These are phyloP conservation scores for Tachycineta bicolor DNA, from an alignment of 2,113 vertebrate species.

Conservation along the genomic window DNA sequence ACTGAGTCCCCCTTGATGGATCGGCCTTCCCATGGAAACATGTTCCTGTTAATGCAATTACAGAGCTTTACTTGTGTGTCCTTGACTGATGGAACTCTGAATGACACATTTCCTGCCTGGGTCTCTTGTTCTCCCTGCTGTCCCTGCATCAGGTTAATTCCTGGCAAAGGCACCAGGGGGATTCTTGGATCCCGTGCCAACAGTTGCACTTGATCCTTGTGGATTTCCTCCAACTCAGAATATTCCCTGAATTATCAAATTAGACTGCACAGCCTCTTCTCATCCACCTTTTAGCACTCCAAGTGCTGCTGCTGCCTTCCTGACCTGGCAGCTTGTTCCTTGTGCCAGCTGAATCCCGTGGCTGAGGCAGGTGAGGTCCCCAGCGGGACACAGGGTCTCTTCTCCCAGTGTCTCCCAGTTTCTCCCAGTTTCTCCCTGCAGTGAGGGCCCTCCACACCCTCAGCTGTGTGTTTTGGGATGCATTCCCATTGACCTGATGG, in stretches of 20 bases:
- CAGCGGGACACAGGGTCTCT: fast-evolving
- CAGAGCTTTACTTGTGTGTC: background rate
- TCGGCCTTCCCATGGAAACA: background rate
- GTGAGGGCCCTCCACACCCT: fast-evolving
- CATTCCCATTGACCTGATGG: background rate
- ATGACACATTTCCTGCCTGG: background rate
- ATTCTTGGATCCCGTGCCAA: background rate
- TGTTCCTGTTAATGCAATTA: constrained; percentile 29
- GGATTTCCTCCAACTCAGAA: no score
- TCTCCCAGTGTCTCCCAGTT: background rate
- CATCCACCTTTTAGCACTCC: background rate
- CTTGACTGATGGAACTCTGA: background rate
- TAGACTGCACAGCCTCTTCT: background rate
- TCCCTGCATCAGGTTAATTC: background rate
- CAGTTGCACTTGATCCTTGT: background rate
- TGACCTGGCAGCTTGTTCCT: background rate
- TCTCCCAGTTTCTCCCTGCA: background rate
- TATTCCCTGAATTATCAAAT: background rate
- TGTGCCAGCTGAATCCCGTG: fast-evolving
- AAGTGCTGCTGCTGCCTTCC: background rate
- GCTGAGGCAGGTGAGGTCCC: background rate
- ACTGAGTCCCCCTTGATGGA: background rate
- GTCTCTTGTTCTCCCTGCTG: background rate
- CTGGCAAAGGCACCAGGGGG: background rate
- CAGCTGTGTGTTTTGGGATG: background rate